Evolutionary conservation across 2,113 vertebrate species (phyloP), one percentile per base, ranked within the genome.

Genomic region (Scomber japonicus): DNA sequence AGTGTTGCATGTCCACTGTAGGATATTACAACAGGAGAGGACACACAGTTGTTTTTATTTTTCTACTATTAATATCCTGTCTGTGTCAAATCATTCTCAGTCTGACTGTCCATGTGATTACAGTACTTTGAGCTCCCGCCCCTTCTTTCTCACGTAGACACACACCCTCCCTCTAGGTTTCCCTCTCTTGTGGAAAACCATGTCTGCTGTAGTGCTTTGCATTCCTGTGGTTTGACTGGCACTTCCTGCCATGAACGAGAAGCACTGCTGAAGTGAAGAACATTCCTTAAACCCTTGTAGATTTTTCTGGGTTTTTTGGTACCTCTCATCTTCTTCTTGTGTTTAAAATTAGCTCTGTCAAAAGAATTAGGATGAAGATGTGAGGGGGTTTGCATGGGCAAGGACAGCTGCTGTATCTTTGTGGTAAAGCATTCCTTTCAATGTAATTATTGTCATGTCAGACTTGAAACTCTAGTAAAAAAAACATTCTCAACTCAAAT

Each of bases 211-310:
- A 57, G 68, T 48, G 68, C 68, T 71, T 57, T 71, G 53, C 68
- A 71, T 71, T 71, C 68, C 68, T 71, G 68, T 24, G 68, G 68
- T 57, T 56, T 57, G 68, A 71, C 68, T 71, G 68, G 68, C 68
- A 71, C 68, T 71, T 71, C 68, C 68, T 71, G 54, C 68, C 19
- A 46, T 71, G 68, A 57, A 55, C 9, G 68, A 71, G 40, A 71
- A 57, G 53, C 45, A 71, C 19, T 12, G 19, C 51, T 17, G 40
- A 11, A 27, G 53, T 31, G n/a, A 31, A 27, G 64, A 67, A 71
- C 68, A 45, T 71, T 71, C 68, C 54, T 57, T 46, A 14, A 46
- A 45, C 35, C 13, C 15, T 57, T 46, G 21, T 45, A 21, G 8
- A 56, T 57, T 71, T 56, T 24, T 57, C 27, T n/a, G 15, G 12